Evolutionary conservation across 2,888 invertebrate genomes (phyloP), one percentile per base, ranked within the genome.

Genomic region (Lomographa bimaculata): DNA sequence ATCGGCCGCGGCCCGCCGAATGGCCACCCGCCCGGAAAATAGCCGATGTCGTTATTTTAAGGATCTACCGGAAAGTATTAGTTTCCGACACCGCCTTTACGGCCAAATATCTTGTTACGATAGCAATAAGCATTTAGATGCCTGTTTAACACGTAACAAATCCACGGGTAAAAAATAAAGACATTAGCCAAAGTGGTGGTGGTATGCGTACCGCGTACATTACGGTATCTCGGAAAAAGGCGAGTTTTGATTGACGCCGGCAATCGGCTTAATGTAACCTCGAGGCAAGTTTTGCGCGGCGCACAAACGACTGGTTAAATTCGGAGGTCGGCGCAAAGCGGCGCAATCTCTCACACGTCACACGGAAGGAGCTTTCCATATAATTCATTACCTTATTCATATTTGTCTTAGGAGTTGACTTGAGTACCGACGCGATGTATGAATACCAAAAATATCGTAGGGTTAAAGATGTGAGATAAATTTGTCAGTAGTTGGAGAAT

Each of bases 211-310:
- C 48, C 46, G 60, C 63, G 60, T 71, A 67, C 71, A 71, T 72
- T 71, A 69, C 60, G 60, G 65, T 74, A 74, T 80, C 68, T 74
- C 63, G 58, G 64, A 80, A 84, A 85, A 85, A 83, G 78, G 78
- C 76, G 69, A 71, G 77, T 76, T 86, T 84, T 87, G 87, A 87
- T 86, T 86, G 87, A 87, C 82, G 85, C 79, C 55, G 62, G 85
- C 86, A 87, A 87, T 89, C 83, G 82, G 77, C 86, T 83, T 87
- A 86, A 87, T 89, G 87, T 85, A 83, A 82, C 85, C 84, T 82
- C 78, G 72, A 77, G 78, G 83, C 80, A 86, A 86, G 82, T 87
- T 87, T 78, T 79, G 74, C 74, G 74, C 73, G 72, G 67, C 72
- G 53, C 80, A 82, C 80, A 83, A 83, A 81, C 80, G 83, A 76